Conservation (phyloP, 2,888 invertebrate genomes). For the Amblyteles armatorius region DNA sequence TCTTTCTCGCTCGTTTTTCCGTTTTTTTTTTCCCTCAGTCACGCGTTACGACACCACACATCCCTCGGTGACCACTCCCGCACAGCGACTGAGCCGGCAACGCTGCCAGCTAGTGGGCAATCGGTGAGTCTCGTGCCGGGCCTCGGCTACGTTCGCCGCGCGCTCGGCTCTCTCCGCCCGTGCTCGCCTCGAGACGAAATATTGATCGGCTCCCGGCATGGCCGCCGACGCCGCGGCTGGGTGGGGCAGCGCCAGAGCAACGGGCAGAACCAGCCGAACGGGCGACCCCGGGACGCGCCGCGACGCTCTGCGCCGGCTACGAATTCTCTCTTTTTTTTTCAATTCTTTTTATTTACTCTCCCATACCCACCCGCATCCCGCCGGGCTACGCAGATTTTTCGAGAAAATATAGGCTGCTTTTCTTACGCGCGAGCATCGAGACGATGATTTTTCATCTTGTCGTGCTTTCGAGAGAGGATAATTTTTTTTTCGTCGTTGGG, state of each 20-base stretch:
- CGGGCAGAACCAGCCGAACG: slow-evolving; percentile 55
- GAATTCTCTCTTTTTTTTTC: slow-evolving; percentile 50
- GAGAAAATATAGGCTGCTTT: slow-evolving; percentile 7
- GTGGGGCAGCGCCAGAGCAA: slow-evolving; percentile 68
- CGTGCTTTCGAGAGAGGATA: slow-evolving; percentile 6
- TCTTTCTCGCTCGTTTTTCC: slow-evolving; percentile 49
- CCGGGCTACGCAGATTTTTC: slow-evolving; percentile 29
- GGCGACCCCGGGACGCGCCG: slow-evolving; percentile 69
- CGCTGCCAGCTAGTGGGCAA: slow-evolving; percentile 78
- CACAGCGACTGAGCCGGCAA: slow-evolving; percentile 83
- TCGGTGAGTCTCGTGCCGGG: slow-evolving; percentile 80
- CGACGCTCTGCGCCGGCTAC: slow-evolving; percentile 65
- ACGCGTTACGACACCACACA: slow-evolving; percentile 82
- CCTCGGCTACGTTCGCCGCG: slow-evolving; percentile 77
- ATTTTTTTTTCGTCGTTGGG: neutral
- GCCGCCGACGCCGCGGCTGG: slow-evolving; percentile 69
- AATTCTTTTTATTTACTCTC: slow-evolving; percentile 30
- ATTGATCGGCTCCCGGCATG: slow-evolving; percentile 81
- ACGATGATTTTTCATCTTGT: slow-evolving; percentile 30
- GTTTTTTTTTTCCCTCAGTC: slow-evolving; percentile 77
- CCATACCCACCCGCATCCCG: neutral
- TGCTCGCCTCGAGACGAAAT: slow-evolving; percentile 84
- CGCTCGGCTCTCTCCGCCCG: slow-evolving; percentile 72
- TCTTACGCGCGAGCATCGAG: slow-evolving; percentile 14
- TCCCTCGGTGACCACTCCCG: slow-evolving; percentile 84